Evolutionary conservation across 1,140 invertebrate genomes (phyloP).

Genomic region (Ips nitidus): DNA sequence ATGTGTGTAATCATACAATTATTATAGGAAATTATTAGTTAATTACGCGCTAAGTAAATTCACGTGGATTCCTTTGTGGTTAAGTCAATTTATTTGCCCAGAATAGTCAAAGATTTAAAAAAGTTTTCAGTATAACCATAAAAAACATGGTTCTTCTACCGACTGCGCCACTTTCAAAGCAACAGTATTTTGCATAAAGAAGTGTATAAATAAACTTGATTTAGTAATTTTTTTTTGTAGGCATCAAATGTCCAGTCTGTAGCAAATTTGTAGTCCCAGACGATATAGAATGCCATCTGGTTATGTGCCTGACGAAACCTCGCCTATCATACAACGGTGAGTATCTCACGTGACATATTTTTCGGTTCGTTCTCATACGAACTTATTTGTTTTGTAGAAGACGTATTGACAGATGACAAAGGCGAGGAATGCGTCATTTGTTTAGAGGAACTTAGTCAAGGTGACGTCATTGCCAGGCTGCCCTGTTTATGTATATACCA

Average conservation of each 20-base stretch:
- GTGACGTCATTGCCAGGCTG: constrained; percentile 94
- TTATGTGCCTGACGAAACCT: constrained; percentile 98
- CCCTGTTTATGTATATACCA: constrained; percentile 99
- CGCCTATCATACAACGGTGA: constrained; percentile 97
- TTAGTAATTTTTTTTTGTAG: constrained; percentile 60
- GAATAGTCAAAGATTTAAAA: too few relatives aligned
- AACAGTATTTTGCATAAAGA: too few relatives aligned
- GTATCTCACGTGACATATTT: constrained; percentile 42
- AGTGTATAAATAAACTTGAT: too few relatives aligned
- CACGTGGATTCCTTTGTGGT: too few relatives aligned
- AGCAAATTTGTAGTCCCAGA: constrained; percentile 96
- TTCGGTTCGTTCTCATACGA: not conserved
- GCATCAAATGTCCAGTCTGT: constrained; percentile 97
- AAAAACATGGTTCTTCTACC: too few relatives aligned
- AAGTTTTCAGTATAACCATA: too few relatives aligned
- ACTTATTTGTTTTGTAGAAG: constrained; percentile 71
- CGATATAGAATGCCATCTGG: constrained; percentile 97
- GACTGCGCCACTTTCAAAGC: too few relatives aligned
- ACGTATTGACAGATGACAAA: constrained; percentile 92
- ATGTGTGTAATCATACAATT: too few relatives aligned
- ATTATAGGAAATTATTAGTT: too few relatives aligned
- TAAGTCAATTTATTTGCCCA: too few relatives aligned
- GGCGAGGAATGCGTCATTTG: constrained; percentile 99
- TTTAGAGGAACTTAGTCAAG: constrained; percentile 92
- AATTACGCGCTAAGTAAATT: too few relatives aligned